Conservation (phyloP, 2,888 invertebrate genomes). For the Caenorhabditis becei region DNA sequence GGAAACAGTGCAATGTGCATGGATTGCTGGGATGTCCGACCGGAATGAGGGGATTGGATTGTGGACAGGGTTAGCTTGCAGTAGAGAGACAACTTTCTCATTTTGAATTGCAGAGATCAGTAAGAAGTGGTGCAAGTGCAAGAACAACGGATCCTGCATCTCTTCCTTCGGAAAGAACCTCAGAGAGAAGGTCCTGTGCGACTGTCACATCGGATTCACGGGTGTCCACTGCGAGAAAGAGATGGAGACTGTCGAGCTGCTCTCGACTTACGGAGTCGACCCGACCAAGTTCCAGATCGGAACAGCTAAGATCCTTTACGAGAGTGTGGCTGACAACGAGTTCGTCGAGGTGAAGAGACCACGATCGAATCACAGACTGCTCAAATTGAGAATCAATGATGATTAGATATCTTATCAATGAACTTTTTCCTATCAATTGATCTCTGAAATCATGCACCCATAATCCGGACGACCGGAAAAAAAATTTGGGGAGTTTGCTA, state of each 20-base stretch:
- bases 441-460: neutral
- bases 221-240: conserved; percentile 33
- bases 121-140: conserved; percentile 38
- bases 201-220: conserved; percentile 20
- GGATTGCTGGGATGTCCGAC: conserved; percentile 33
- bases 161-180: conserved; percentile 50
- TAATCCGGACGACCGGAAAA: no score
- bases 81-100: no score
- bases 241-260: conserved; percentile 15
- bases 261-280: conserved; percentile 42
- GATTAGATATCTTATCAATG: neutral
- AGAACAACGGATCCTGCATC: conserved; percentile 35
- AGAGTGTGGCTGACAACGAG: conserved; percentile 45
- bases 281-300: conserved; percentile 42
- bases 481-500: no score
- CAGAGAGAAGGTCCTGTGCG: conserved; percentile 34
- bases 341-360: conserved; percentile 33
- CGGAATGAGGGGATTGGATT: conserved; percentile 33
- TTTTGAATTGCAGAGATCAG: conserved; percentile 3
- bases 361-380: conserved; percentile 26
- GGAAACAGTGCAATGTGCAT: conserved; percentile 33
- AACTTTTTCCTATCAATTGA: neutral
- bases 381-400: conserved; percentile 49
- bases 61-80: neutral
- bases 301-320: conserved; percentile 46